Conservation (phyloP, 2,113 vertebrate species). For the Psammodynastes pulverulentus region DNA sequence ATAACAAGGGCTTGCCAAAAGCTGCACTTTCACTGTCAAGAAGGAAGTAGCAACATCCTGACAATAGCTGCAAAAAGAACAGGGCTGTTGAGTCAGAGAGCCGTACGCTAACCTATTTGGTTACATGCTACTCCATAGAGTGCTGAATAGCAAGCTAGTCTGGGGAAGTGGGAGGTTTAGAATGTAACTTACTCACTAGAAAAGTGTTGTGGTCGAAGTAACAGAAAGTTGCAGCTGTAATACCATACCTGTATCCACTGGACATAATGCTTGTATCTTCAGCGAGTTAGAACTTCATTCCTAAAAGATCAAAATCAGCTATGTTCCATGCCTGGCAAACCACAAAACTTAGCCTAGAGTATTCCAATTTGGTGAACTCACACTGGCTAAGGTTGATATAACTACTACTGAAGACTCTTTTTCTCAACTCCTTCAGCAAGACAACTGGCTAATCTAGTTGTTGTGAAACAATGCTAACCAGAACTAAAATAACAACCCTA, state of each 20-base stretch:
- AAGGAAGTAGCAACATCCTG: slow-evolving; percentile 10
- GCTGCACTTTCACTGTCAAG: slow-evolving; percentile 27
- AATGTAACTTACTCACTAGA: background rate
- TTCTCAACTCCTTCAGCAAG: background rate
- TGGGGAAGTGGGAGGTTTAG: background rate
- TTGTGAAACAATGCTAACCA: background rate
- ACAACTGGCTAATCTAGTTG: background rate
- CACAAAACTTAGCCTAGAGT: background rate
- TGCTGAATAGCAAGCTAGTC: background rate
- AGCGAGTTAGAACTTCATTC: background rate
- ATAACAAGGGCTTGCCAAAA: slow-evolving; percentile 59
- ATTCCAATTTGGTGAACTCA: background rate
- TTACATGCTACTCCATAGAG: background rate
- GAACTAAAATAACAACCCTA: background rate
- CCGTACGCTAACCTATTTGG: background rate
- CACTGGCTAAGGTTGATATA: background rate
- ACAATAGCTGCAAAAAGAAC: rapidly evolving
- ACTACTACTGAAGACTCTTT: background rate
- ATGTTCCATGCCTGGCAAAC: background rate
- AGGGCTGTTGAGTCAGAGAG: background rate
- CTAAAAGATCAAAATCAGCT: background rate
- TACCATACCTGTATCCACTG: background rate
- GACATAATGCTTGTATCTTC: background rate
- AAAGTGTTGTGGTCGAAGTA: background rate
- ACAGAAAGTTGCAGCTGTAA: background rate